Conservation (phyloP, 2,113 vertebrate species). For the Leptobrachium leishanense region DNA sequence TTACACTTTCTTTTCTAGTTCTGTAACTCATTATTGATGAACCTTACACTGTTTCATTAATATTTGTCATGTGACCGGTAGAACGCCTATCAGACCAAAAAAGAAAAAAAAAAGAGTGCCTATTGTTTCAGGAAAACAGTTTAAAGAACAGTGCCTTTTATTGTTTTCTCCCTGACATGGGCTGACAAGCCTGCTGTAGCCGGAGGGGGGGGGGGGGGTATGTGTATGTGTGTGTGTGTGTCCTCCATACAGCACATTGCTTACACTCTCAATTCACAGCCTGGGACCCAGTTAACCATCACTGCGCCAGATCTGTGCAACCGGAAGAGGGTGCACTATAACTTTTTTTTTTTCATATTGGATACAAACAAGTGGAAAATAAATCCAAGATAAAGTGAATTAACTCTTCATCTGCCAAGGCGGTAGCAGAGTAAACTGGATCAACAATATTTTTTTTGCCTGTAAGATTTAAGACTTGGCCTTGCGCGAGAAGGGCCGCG, state of each 20-base stretch:
- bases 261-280: constrained; percentile 31
- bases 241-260: constrained; percentile 46
- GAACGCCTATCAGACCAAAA: constrained; percentile 57
- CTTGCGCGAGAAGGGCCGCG: too few relatives aligned
- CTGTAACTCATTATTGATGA: constrained; percentile 54
- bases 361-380: too few relatives aligned
- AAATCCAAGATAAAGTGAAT: too few relatives aligned
- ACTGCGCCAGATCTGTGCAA: neutral
- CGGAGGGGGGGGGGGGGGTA: too few relatives aligned
- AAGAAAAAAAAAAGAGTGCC: constrained; percentile 40
- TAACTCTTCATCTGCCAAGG: too few relatives aligned
- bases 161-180: constrained; percentile 55
- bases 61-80: constrained; percentile 59
- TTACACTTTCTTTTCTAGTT: constrained; percentile 52
- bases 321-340: too few relatives aligned
- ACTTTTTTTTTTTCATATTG: too few relatives aligned
- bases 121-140: constrained; percentile 55
- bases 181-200: constrained; percentile 46
- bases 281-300: constrained; percentile 13
- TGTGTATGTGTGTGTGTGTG: constrained; percentile 25
- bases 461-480: too few relatives aligned
- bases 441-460: too few relatives aligned
- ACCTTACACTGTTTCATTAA: constrained; percentile 53
- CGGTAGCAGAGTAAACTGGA: too few relatives aligned
- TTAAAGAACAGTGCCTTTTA: constrained; percentile 54